A percentile compares a stretch with the other conserved stretches of the same genome.
Conservation (phyloP, 2,113 vertebrate genomes). For the Rattus norvegicus region DNA sequence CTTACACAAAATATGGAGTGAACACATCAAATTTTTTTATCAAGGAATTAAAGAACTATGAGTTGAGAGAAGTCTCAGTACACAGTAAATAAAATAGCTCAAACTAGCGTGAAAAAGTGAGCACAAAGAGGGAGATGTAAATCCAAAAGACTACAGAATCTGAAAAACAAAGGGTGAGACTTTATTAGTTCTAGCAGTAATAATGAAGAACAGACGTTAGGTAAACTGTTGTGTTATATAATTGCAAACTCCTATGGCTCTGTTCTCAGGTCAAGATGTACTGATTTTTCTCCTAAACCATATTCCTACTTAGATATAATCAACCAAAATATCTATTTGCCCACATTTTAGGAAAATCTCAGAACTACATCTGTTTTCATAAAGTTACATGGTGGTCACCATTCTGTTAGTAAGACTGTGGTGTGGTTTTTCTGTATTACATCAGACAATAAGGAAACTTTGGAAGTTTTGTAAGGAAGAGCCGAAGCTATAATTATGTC, state of each 20-base stretch:
- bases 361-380: slow-evolving; percentile 55
- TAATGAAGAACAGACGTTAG: background rate
- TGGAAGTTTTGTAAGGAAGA: slow-evolving; percentile 42
- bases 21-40: slow-evolving; percentile 31
- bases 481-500: slow-evolving; percentile 41
- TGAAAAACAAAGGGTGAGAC: slow-evolving; percentile 8
- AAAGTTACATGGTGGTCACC: slow-evolving; percentile 62
- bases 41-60: background rate
- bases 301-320: slow-evolving; percentile 58
- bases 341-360: slow-evolving; percentile 57
- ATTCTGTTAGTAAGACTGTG: slow-evolving; percentile 61
- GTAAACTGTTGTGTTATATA: slow-evolving; percentile 15
- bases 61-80: background rate
- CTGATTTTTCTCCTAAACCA: slow-evolving; percentile 26
- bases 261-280: slow-evolving; percentile 34
- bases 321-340: slow-evolving; percentile 54
- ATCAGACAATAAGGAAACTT: slow-evolving; percentile 55
- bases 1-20: background rate
- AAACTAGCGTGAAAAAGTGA: background rate
- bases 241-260: background rate
- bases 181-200: slow-evolving; percentile 19
- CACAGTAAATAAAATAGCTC: background rate
- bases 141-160: background rate
- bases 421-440: slow-evolving; percentile 65
- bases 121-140: slow-evolving; percentile 5